Evolutionary conservation across 2,113 vertebrate species (phyloP).

Genomic region (Crotophaga sulcirostris): DNA sequence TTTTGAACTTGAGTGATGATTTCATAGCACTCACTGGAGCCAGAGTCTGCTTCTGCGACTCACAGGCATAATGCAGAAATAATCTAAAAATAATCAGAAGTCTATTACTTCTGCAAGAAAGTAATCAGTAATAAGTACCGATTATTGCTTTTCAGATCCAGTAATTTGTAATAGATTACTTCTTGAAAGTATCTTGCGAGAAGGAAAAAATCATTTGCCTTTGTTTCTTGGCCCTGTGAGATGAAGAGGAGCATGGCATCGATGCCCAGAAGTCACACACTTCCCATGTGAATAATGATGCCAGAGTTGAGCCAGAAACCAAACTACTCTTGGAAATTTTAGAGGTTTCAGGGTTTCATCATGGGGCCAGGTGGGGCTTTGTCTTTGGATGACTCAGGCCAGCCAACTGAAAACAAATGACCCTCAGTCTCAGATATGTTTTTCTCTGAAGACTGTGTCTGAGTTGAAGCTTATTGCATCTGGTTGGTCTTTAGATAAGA

Average conservation of each 20-base stretch:
- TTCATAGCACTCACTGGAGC: slow-evolving; percentile 56
- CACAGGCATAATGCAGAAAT: slow-evolving; percentile 48
- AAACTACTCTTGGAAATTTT: not conserved
- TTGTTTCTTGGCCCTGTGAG: not conserved
- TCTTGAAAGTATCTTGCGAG: slow-evolving; percentile 57
- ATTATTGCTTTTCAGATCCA: slow-evolving; percentile 67
- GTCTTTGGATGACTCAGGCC: not conserved
- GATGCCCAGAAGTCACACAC: not conserved
- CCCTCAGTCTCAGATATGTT: not conserved
- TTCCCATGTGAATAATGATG: not conserved
- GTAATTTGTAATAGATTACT: slow-evolving; percentile 66
- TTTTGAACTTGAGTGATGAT: slow-evolving; percentile 44
- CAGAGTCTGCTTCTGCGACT: slow-evolving; percentile 41
- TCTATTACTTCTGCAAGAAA: slow-evolving; percentile 65
- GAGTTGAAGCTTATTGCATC: fast-evolving
- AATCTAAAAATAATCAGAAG: slow-evolving; percentile 68
- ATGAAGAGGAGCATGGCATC: not conserved
- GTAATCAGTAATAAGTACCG: slow-evolving; percentile 67
- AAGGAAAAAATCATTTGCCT: slow-evolving; percentile 22
- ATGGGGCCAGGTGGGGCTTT: not conserved
- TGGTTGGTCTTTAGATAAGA: not conserved
- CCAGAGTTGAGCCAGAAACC: not conserved
- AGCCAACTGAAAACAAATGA: not conserved
- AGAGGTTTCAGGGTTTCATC: not conserved
- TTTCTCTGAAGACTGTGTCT: not conserved